phyloP scores from a whole-genome alignment of 2,888 invertebrate genomes.

The Cancer borealis region DNA sequence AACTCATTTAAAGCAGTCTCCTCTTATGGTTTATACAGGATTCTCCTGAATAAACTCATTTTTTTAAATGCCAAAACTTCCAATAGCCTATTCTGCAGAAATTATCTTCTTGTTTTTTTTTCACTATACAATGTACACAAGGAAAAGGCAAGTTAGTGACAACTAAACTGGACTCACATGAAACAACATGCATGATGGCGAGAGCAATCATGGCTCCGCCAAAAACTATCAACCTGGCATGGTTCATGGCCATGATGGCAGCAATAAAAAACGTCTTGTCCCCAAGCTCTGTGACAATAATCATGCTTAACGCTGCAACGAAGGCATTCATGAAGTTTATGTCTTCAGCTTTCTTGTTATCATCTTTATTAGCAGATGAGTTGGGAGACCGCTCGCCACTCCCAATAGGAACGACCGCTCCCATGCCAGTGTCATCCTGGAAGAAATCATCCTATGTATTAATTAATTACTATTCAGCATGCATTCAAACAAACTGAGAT shows the following conservation, averaged over 20 bases:
- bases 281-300: conserved; percentile 97
- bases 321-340: conserved; percentile 94
- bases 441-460: background rate
- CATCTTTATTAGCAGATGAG: conserved; percentile 25
- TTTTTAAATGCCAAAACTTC: background rate
- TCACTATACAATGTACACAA: background rate
- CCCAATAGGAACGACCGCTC: conserved; percentile 34
- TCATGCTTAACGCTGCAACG: conserved; percentile 95
- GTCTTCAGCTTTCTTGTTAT: conserved; percentile 52
- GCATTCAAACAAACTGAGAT: background rate
- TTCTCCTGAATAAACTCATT: background rate
- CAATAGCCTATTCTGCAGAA: too few species aligned
- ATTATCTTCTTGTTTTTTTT: background rate
- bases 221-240: conserved; percentile 95
- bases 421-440: conserved; percentile 75
- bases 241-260: conserved; percentile 99
- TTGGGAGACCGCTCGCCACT: conserved; percentile 50
- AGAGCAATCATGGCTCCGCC: conserved; percentile 95
- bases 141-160: background rate
- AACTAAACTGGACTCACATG: conserved; percentile 83
- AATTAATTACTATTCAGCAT: background rate
- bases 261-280: conserved; percentile 99
- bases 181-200: conserved; percentile 94
- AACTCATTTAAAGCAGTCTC: background rate
- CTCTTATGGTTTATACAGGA: background rate